Base-by-base conservation (phyloP, 2,888 invertebrate species). In the Aporophyla nigra region DNA sequence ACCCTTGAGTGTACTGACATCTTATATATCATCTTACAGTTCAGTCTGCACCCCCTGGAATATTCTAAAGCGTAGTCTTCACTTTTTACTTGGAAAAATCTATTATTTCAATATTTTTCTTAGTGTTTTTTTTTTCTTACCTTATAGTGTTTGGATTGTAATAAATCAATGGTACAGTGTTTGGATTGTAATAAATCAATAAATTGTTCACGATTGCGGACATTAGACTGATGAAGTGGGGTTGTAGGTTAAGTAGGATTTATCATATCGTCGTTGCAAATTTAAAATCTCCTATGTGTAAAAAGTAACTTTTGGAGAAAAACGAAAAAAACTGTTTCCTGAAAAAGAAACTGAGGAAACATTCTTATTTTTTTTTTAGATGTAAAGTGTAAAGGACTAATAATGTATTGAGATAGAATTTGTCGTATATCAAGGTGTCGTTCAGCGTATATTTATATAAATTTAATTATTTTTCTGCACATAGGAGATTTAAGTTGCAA, bases 1-100 rank as follows among this genome's bases (percentile, higher is more conserved):
- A 67, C 77, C 68, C 66, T 5, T 51, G 66, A 71, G 68, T 56
- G 51, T 62, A 54, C 62, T n/a, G 72, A 54, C 21, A 54, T 56
- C 27, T 63, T 77, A 74, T 79, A n/a, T n/a, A n/a, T n/a, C n/a
- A n/a, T n/a, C n/a, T 65, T 78, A 84, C 73, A 59, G 63, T 24
- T 27, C 58, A 58, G 46, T 21, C n/a, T 66, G n/a, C 68, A 33
- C n/a, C 58, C 56, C 40, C 12, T 46, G 21, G 53, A 16, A 51
- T 58, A 54, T 53, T 58, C 14, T n/a, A 46, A 33, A 71, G 24
- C n/a, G 40, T 40, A 4, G 9, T 46, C 12, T 12, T 46, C 46
- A n/a, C 43, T 46, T 21, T 21, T 16, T 21, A 10, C 5, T 53
- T 24, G 5, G 19, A 10, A 49, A n/a, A 12, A 49, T 71, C 27